These are phyloP conservation scores for Oncorhynchus masou DNA, from an alignment of 2,113 vertebrate genomes.

Conservation along the genomic window DNA sequence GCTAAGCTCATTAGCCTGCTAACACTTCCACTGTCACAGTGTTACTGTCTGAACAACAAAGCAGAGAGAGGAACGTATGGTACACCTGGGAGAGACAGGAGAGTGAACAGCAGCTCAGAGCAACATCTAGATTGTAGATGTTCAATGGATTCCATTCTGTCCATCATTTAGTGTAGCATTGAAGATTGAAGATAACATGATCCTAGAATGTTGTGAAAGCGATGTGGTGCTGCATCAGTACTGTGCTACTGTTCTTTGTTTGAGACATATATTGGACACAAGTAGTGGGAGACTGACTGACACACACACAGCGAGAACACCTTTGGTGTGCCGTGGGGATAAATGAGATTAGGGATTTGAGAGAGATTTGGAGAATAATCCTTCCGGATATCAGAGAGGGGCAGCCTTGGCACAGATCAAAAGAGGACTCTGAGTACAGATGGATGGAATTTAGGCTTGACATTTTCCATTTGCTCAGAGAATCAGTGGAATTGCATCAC, in stretches of 20 bases:
- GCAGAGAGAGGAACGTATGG: not conserved
- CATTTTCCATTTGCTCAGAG: slow-evolving; percentile 44
- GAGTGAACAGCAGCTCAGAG: not conserved
- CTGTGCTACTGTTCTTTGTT: not conserved
- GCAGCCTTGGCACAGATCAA: slow-evolving; percentile 56
- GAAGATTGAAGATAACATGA: no score
- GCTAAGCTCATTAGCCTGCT: slow-evolving; percentile 63
- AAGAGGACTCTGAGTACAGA: slow-evolving; percentile 58
- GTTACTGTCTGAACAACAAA: slow-evolving; percentile 12
- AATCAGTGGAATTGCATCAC: not conserved
- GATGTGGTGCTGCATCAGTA: no score
- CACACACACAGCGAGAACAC: slow-evolving; percentile 48
- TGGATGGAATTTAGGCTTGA: slow-evolving; percentile 50
- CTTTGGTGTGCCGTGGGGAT: slow-evolving; percentile 66
- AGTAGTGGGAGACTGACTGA: slow-evolving; percentile 3
- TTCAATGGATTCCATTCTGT: no score
- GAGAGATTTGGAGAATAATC: slow-evolving; percentile 71
- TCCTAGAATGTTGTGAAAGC: no score
- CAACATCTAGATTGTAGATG: not conserved
- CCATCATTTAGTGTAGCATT: no score
- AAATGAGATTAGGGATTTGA: slow-evolving; percentile 76
- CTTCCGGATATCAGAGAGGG: slow-evolving; percentile 64
- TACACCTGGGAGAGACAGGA: not conserved
- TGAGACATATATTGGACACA: not conserved
- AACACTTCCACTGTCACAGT: slow-evolving; percentile 14